phyloP scores from a whole-genome alignment of 2,888 invertebrate species.

The Tenodera sinensis region DNA sequence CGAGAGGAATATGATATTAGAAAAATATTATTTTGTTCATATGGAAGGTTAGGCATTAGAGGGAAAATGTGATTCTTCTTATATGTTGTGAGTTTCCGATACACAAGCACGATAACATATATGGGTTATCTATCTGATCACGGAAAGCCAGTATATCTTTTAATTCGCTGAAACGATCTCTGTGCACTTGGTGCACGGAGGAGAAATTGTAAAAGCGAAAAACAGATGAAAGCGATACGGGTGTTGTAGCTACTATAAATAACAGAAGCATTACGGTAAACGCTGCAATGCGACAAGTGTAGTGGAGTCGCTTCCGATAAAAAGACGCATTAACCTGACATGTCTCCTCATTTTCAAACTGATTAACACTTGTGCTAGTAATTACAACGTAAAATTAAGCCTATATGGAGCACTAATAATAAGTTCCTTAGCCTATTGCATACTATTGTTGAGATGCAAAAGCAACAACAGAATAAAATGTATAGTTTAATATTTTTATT shows the following conservation, averaged over 20 bases:
- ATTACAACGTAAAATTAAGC: too few species aligned
- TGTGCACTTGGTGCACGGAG: background rate
- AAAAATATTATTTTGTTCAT: background rate
- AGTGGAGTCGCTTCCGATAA: too few species aligned
- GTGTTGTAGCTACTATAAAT: background rate
- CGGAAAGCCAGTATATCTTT: background rate
- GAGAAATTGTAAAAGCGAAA: background rate
- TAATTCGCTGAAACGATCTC: background rate
- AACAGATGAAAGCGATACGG: background rate
- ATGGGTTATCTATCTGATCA: background rate
- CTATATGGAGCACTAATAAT: too few species aligned
- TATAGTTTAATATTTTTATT: too few species aligned
- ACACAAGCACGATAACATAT: background rate
- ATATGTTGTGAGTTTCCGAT: background rate
- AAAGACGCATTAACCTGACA: too few species aligned
- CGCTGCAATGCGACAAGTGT: background rate
- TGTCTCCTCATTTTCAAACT: too few species aligned
- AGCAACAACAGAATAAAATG: too few species aligned
- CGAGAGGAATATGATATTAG: background rate
- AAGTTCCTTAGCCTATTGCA: too few species aligned
- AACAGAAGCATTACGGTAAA: background rate
- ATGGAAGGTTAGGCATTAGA: background rate
- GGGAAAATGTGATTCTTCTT: background rate
- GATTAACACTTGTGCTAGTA: too few species aligned
- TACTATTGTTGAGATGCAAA: too few species aligned